Evolutionary conservation across 2,888 invertebrate species (phyloP), one percentile per base, ranked within the genome.

Genomic region (Dimorphilus gyrociliatus): DNA sequence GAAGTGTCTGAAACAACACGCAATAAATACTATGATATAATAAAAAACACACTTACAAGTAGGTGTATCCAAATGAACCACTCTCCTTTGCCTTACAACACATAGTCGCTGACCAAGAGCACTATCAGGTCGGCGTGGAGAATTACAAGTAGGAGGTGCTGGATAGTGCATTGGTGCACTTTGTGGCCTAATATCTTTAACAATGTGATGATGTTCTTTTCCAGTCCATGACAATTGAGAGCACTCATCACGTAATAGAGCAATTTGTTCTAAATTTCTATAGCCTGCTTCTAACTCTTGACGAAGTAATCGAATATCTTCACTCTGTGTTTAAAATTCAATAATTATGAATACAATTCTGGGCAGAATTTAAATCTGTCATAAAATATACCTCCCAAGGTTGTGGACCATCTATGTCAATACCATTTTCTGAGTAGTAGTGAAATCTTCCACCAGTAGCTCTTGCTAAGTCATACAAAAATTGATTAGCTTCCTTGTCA

Each of bases 391-490:
- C 59, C 52, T 59, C 51, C 50, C 51, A 59, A 3, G 55, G 48
- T 19, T 52, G 51, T 4, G 58, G 59, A 19, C 52, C 55, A 3
- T 55, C 55, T 15, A 44, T 41, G 30, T 53, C 47, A 5, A 42
- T 35, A 4, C 54, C 54, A 21, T 48, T 46, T 33, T 60, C 53
- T 14, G 48, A 50, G 43, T 52, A 63, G 37, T 54, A 56, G 45
- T 62, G 63, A 38, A 55, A 63, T 16, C 61, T 39, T 3, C 60
- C 63, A 16, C 48, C 48, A 2, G 61, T 59, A 19, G 52, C 51
- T 30, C 47, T 45, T 4, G 63, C 53, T 31, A 62, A 41, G 30
- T 53, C 46, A 36, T 42, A 50, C 18, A 62, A 46, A 40, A 63
- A 62, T 30, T 48, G 40, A 39, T 61, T 62, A 12, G 60, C 61